Conservation (phyloP, 2,888 invertebrate genomes). For the Eumerus sabulonum region DNA sequence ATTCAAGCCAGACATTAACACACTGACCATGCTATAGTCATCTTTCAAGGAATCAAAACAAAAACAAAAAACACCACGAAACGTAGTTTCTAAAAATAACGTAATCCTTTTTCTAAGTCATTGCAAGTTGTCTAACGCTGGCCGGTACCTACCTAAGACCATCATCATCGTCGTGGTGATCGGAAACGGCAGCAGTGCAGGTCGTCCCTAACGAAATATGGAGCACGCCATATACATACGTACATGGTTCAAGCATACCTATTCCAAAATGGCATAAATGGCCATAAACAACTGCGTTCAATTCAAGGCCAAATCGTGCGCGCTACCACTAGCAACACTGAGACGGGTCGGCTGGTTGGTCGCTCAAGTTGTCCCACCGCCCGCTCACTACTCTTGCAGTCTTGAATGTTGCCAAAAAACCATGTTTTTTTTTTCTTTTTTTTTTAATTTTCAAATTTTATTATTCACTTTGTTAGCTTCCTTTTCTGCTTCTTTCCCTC, state of each 20-base stretch:
- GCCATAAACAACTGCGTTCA: constrained; percentile 68
- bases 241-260: no score
- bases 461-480: constrained; percentile 61
- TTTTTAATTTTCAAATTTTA: constrained; percentile 55
- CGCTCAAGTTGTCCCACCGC: not conserved
- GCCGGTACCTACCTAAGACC: constrained; percentile 47
- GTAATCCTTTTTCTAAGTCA: constrained; percentile 67
- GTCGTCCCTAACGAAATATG: constrained; percentile 45
- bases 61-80: constrained; percentile 9
- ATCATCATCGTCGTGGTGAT: constrained; percentile 15
- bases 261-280: constrained; percentile 44
- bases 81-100: constrained; percentile 60
- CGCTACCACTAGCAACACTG: constrained; percentile 9
- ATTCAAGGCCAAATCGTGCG: constrained; percentile 68
- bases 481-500: constrained; percentile 37
- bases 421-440: no score
- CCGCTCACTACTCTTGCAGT: not conserved
- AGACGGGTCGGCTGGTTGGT: constrained; percentile 39
- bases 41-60: constrained; percentile 23
- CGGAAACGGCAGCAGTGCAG: constrained; percentile 4
- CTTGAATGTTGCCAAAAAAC: constrained; percentile 58
- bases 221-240: constrained; percentile 59
- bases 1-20: constrained; percentile 56
- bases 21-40: constrained; percentile 37
- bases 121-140: constrained; percentile 59